These are phyloP conservation scores for Lutjanus campechanus DNA, from an alignment of 2,797 vertebrate species.

Conservation along the genomic window DNA sequence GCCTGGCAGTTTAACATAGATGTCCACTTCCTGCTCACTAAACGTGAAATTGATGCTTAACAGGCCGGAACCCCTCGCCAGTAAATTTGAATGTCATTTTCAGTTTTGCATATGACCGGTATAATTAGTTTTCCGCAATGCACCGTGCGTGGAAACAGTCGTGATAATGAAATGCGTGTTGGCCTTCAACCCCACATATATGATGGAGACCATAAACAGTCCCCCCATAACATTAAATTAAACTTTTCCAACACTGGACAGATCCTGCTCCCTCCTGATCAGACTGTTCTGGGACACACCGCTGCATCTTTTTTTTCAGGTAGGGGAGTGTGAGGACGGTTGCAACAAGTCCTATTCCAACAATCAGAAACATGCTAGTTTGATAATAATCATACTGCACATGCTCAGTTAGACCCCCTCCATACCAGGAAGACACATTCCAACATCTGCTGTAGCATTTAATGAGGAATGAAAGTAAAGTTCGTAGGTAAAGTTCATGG, in stretches of 20 bases:
- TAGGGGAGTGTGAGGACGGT: too few relatives aligned
- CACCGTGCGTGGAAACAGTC: slow-evolving; percentile 42
- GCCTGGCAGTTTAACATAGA: slow-evolving; percentile 64
- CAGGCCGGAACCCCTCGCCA: slow-evolving; percentile 64
- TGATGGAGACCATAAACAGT: slow-evolving; percentile 61
- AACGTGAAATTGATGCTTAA: slow-evolving; percentile 80
- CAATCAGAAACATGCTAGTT: too few relatives aligned
- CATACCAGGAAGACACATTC: too few relatives aligned
- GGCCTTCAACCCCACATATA: slow-evolving; percentile 54
- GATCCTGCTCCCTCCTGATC: background rate
- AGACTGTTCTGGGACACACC: background rate
- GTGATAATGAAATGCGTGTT: slow-evolving; percentile 54
- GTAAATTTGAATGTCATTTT: slow-evolving; percentile 77
- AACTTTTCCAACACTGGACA: slow-evolving; percentile 3
- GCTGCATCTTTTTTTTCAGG: background rate
- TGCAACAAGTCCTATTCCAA: too few relatives aligned
- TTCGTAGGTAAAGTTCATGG: too few relatives aligned
- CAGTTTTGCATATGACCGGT: slow-evolving; percentile 70
- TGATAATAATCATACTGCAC: too few relatives aligned
- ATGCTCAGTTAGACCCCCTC: too few relatives aligned
- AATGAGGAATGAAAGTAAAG: too few relatives aligned
- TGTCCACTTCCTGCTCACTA: slow-evolving; percentile 75
- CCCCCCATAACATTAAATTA: slow-evolving; percentile 44
- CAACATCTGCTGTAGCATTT: too few relatives aligned
- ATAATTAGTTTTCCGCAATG: slow-evolving; percentile 74